These are phyloP conservation scores for Chiridota heheva DNA, from an alignment of 35 echinoderm and acorn worm genomes.

Conservation along the genomic window DNA sequence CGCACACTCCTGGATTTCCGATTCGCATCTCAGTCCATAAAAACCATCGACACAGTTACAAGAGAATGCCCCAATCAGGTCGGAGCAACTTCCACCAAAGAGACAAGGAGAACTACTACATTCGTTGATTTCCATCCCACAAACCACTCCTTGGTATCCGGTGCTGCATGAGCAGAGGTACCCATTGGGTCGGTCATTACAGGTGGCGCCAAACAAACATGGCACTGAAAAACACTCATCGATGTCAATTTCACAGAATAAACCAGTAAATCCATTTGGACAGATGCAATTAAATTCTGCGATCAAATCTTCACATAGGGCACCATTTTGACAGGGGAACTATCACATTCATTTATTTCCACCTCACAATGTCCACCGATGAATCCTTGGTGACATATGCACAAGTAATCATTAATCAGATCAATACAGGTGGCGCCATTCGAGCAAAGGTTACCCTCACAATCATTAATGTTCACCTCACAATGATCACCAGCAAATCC, in stretches of 20 bases:
- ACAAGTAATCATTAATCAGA: slow-evolving; percentile 29
- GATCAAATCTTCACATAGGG: slow-evolving; percentile 46
- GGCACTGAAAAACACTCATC: slow-evolving; percentile 42
- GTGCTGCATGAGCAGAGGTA: slow-evolving; percentile 31
- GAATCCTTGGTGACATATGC: slow-evolving; percentile 59
- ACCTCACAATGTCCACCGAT: slow-evolving; percentile 50
- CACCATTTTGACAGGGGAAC: slow-evolving; percentile 59
- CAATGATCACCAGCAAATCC: slow-evolving; percentile 58
- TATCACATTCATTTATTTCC: slow-evolving; percentile 61
- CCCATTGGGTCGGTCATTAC: slow-evolving; percentile 10
- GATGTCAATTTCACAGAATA: slow-evolving; percentile 33
- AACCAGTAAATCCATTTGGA: slow-evolving; percentile 54
- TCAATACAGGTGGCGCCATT: slow-evolving; percentile 60
- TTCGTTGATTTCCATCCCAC: slow-evolving; percentile 52
- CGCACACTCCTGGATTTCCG: slow-evolving; percentile 44
- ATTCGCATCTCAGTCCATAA: slow-evolving; percentile 41
- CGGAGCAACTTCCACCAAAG: slow-evolving; percentile 27
- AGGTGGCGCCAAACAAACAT: slow-evolving; percentile 44
- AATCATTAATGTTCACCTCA: slow-evolving; percentile 60
- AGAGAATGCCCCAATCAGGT: slow-evolving; percentile 33
- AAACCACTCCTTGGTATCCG: slow-evolving; percentile 21
- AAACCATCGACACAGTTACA: slow-evolving; percentile 42
- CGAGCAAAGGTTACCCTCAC: slow-evolving; percentile 20
- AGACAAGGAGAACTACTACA: slow-evolving; percentile 65
- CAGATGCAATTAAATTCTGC: slow-evolving; percentile 48